Conservation (phyloP, 2,113 vertebrate genomes). For the Daboia siamensis region DNA sequence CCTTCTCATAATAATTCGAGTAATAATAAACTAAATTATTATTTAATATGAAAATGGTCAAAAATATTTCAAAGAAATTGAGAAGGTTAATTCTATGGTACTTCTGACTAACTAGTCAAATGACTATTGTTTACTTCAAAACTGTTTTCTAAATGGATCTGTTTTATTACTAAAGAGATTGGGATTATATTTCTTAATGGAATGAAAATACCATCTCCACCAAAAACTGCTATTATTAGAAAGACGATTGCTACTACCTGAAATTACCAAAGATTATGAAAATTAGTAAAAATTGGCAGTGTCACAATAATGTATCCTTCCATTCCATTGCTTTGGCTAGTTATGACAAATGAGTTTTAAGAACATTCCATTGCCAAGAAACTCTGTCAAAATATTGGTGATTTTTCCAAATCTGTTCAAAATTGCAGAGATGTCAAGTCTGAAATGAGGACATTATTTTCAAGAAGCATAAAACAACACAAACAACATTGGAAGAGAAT, state of each 20-base stretch:
- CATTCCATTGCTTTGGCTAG: slow-evolving; percentile 68
- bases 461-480: slow-evolving; percentile 64
- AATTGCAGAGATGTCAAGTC: slow-evolving; percentile 70
- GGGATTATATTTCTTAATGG: slow-evolving; percentile 8
- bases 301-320: slow-evolving; percentile 57
- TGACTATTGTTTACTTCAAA: not conserved
- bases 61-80: not conserved
- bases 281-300: slow-evolving; percentile 62
- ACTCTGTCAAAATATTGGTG: slow-evolving; percentile 73
- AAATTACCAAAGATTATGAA: slow-evolving; percentile 54
- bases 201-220: slow-evolving; percentile 5
- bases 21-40: not conserved
- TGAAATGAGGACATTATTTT: slow-evolving; percentile 70
- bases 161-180: accelerated
- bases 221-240: slow-evolving; percentile 38
- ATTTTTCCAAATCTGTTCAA: slow-evolving; percentile 71
- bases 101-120: not conserved
- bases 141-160: not conserved
- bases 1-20: not conserved
- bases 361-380: slow-evolving; percentile 71
- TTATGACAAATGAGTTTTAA: slow-evolving; percentile 72
- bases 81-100: not conserved
- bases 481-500: slow-evolving; percentile 51
- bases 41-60: not conserved
- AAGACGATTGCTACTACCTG: slow-evolving; percentile 46